Conservation (phyloP, 2,797 vertebrate genomes). For the Amblyopsis hoosieri region DNA sequence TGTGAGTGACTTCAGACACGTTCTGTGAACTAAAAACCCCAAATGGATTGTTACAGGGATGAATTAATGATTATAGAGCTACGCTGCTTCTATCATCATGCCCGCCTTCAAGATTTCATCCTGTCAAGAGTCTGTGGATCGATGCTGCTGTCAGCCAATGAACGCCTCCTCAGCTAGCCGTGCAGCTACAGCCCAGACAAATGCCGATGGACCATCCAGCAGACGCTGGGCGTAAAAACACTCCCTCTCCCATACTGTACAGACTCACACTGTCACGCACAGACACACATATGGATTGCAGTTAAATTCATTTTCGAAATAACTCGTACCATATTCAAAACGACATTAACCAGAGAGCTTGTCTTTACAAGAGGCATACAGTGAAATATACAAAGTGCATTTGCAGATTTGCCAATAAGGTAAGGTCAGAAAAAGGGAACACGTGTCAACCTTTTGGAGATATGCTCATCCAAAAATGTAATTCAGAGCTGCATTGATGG, state of each 20-base stretch:
- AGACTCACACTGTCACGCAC: slow-evolving; percentile 42
- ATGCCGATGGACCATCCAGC: slow-evolving; percentile 16
- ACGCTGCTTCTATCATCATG: slow-evolving; percentile 22
- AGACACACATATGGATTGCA: slow-evolving; percentile 25
- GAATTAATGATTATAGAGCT: slow-evolving; percentile 42
- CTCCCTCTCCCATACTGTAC: slow-evolving; percentile 4
- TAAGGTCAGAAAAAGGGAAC: slow-evolving; percentile 7
- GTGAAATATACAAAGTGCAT: no score
- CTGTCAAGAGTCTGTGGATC: slow-evolving; percentile 11
- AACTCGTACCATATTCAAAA: slow-evolving; percentile 9
- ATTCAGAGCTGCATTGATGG: slow-evolving; percentile 16
- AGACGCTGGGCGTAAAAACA: slow-evolving; percentile 12
- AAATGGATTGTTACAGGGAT: slow-evolving; percentile 14
- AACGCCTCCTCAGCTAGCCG: slow-evolving; percentile 19
- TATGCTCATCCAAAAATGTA: background rate
- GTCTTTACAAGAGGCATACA: no score
- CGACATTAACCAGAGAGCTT: background rate
- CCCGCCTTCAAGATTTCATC: slow-evolving; percentile 19
- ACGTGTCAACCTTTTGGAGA: background rate
- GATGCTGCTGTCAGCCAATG: slow-evolving; percentile 29
- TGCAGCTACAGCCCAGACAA: slow-evolving; percentile 21
- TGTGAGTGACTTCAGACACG: background rate
- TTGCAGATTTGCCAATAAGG: background rate
- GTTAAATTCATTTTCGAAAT: slow-evolving; percentile 23
- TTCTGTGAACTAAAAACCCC: slow-evolving; percentile 12